A percentile compares a stretch with the other conserved stretches of the same genome.
Evolutionary conservation across 1,140 invertebrate species (phyloP).

Genomic region (Drosophila fuyamai): DNA sequence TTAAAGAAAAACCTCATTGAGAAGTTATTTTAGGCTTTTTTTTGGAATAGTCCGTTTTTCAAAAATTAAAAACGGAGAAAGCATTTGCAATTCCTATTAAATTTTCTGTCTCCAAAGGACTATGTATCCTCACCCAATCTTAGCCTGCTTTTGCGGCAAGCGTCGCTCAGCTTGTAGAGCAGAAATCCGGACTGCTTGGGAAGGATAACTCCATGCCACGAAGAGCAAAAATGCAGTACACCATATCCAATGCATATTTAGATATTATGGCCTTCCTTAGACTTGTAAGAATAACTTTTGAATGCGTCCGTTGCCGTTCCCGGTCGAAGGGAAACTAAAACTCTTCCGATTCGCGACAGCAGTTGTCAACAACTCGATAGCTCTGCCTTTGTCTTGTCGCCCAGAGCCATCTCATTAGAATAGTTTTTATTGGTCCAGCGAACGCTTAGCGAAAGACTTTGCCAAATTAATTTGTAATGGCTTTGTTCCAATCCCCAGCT

Average conservation of each 20-base stretch:
- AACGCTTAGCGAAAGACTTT: conserved; percentile 33
- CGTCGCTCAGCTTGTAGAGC: conserved; percentile 15
- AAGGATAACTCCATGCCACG: conserved; percentile 14
- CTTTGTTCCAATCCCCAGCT: conserved; percentile 30
- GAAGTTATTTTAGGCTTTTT: no score
- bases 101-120: not conserved
- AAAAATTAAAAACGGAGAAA: no score
- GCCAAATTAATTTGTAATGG: conserved; percentile 51
- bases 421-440: conserved; percentile 16
- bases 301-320: conserved; percentile 25
- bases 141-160: conserved; percentile 22
- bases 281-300: not conserved
- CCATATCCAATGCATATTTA: conserved; percentile 47
- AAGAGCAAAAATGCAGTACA: conserved; percentile 40
- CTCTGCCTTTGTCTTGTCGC: conserved; percentile 20
- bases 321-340: conserved; percentile 40
- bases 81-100: no score
- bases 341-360: conserved; percentile 5
- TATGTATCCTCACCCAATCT: conserved; percentile 16
- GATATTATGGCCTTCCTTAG: not conserved
- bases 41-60: no score
- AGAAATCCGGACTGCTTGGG: conserved; percentile 25
- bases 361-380: conserved; percentile 43
- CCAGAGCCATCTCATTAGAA: conserved; percentile 45
- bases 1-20: no score